phyloP scores from a whole-genome alignment of 2,888 invertebrate genomes.

The Anodontia alba region DNA sequence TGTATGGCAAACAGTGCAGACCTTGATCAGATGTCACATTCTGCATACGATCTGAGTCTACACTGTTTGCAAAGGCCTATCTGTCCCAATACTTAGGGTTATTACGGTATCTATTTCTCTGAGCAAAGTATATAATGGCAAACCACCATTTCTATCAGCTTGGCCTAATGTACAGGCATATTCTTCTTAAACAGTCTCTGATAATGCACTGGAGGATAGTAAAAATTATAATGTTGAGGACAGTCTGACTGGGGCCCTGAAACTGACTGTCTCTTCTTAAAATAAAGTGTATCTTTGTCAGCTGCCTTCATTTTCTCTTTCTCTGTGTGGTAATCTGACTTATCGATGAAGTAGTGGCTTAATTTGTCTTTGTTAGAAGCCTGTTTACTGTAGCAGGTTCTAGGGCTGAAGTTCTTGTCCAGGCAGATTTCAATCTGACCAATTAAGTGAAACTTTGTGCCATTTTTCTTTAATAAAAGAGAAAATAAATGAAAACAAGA shows the following conservation, averaged over 20 bases:
- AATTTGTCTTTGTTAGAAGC: background rate
- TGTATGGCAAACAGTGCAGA: too few species aligned
- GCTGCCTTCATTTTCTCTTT: background rate
- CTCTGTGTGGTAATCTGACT: background rate
- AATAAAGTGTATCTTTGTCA: background rate
- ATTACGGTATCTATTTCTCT: too few species aligned
- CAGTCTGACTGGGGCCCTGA: constrained; percentile 42
- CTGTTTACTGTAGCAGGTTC: constrained; percentile 23
- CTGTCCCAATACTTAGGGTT: too few species aligned
- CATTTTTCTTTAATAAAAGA: constrained; percentile 46
- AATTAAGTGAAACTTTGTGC: constrained; percentile 41
- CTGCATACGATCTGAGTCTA: too few species aligned
- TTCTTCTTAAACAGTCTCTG: background rate
- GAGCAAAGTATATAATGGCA: too few species aligned
- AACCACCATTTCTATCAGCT: too few species aligned
- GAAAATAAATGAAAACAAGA: too few species aligned
- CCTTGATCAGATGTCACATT: too few species aligned
- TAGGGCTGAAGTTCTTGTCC: constrained; percentile 41
- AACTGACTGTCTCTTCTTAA: background rate
- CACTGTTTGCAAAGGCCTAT: too few species aligned
- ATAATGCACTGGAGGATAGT: constrained; percentile 42
- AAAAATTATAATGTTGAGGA: constrained; percentile 38
- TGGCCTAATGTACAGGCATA: too few species aligned
- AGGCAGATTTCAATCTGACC: constrained; percentile 53
- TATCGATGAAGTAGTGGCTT: background rate